Percentiles rank a stretch among this genome's conserved stretches.
Conservation (phyloP, 2,113 vertebrate genomes). For the Turnix velox region DNA sequence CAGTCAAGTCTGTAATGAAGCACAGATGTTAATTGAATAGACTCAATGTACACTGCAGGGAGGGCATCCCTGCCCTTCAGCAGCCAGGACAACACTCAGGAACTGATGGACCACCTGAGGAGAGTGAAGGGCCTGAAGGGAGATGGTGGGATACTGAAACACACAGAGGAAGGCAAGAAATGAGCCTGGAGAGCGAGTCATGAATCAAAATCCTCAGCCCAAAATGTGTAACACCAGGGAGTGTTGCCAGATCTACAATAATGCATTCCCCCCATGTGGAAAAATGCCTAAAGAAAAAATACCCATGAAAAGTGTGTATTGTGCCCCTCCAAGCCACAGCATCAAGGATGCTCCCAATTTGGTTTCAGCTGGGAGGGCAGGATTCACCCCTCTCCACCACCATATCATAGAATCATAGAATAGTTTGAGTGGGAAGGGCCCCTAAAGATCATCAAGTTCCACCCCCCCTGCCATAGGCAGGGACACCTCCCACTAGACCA, state of each 20-base stretch:
- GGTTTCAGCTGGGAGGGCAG: background rate
- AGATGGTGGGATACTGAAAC: background rate
- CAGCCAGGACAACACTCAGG: background rate
- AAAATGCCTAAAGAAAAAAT: background rate
- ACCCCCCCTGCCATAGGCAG: too few relatives aligned
- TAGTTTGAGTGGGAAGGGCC: too few relatives aligned
- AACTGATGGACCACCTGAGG: background rate
- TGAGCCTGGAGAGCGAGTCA: background rate
- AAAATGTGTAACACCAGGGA: background rate
- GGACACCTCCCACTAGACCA: too few relatives aligned
- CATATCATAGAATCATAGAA: background rate
- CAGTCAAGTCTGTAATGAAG: background rate
- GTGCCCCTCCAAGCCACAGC: background rate
- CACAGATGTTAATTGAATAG: background rate
- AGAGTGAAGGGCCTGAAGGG: background rate
- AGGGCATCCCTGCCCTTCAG: background rate
- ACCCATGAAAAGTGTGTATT: background rate
- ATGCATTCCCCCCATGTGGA: accelerated
- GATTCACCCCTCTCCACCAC: background rate
- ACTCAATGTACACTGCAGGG: accelerated
- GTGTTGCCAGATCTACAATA: background rate
- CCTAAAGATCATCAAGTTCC: too few relatives aligned
- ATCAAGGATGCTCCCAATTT: background rate
- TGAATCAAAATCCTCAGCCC: background rate
- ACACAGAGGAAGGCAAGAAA: background rate